Conservation (phyloP, 2,888 invertebrate genomes). For the Pinctada fucata region DNA sequence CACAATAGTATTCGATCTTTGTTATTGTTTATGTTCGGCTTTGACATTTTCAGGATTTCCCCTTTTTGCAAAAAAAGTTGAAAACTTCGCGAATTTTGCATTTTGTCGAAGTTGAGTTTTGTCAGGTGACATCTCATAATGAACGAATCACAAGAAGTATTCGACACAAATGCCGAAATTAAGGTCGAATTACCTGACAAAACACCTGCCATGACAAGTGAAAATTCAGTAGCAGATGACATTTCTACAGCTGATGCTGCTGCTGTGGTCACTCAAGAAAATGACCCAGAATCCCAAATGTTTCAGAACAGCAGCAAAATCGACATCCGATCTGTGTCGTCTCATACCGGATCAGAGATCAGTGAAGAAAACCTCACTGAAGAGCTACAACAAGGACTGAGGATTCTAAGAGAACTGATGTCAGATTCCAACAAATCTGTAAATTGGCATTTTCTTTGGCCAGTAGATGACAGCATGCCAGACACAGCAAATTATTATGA, state of each 20-base stretch:
- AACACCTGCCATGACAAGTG: not conserved
- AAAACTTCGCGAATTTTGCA: not conserved
- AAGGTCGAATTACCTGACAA: not conserved
- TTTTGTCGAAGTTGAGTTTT: not conserved
- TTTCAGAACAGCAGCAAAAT: conserved; percentile 3
- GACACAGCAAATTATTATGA: conserved; percentile 77
- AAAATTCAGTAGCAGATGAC: conserved; percentile 7
- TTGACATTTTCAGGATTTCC: conserved; percentile 3
- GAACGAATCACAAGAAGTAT: not conserved
- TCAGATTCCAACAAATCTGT: conserved; percentile 73
- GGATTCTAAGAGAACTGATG: conserved; percentile 77
- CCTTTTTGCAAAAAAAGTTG: not conserved
- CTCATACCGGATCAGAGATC: conserved; percentile 1
- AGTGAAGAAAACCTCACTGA: conserved; percentile 49
- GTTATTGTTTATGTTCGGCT: conserved; percentile 3
- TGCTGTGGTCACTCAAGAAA: conserved; percentile 13
- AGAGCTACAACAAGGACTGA: conserved; percentile 73
- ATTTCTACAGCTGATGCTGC: conserved; percentile 15
- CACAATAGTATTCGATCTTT: not conserved
- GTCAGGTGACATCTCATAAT: not conserved
- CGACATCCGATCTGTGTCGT: not conserved
- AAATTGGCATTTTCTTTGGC: conserved; percentile 77
- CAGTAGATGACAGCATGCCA: conserved; percentile 73
- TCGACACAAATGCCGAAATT: not conserved
- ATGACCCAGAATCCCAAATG: conserved; percentile 15